Conservation (phyloP, 2,797 vertebrate species). For the Agapornis canus region DNA sequence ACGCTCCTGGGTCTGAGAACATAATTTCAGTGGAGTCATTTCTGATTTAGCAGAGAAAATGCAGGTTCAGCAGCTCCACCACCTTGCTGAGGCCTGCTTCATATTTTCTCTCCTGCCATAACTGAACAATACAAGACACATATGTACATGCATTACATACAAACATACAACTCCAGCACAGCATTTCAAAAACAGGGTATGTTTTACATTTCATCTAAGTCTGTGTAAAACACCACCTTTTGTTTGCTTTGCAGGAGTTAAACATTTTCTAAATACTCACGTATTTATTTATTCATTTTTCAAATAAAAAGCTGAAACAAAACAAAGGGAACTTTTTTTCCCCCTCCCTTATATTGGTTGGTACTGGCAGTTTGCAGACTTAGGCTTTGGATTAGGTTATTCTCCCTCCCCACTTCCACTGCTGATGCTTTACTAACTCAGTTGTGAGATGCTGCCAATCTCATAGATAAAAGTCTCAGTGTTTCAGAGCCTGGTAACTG, state of each 20-base stretch:
- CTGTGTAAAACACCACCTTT: accelerated
- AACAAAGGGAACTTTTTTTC: neutral
- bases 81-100: neutral
- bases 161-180: neutral
- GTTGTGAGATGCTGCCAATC: accelerated
- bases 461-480: neutral
- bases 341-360: accelerated
- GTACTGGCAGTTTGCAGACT: neutral
- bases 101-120: neutral
- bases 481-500: neutral
- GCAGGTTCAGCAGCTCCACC: neutral
- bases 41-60: neutral
- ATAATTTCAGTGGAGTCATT: neutral
- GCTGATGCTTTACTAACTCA: neutral
- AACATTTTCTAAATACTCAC: neutral
- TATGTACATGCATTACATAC: accelerated
- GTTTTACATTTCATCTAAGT: neutral
- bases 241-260: neutral
- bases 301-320: neutral
- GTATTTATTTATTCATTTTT: neutral
- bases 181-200: neutral
- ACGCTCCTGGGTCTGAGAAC: neutral
- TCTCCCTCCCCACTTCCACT: neutral
- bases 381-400: neutral
- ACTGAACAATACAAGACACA: neutral